These are phyloP conservation scores for Eulithis testata DNA, from an alignment of 2,888 invertebrate genomes.

Conservation along the genomic window DNA sequence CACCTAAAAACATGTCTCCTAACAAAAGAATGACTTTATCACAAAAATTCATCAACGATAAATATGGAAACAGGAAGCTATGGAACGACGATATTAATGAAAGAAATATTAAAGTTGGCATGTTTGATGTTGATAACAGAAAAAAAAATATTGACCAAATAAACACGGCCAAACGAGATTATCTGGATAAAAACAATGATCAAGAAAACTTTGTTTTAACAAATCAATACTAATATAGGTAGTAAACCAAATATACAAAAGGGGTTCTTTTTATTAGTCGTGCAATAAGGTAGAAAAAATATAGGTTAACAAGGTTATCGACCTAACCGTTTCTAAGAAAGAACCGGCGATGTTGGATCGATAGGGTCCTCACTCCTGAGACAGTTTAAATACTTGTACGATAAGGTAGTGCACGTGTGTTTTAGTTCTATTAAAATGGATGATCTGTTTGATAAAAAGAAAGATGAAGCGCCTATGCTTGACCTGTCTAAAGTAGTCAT, in stretches of 20 bases:
- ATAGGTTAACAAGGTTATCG: conserved; percentile 67
- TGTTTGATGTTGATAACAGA: conserved; percentile 67
- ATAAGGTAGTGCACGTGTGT: conserved; percentile 53
- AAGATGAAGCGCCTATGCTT: conserved; percentile 92
- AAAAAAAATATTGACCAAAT: conserved; percentile 72
- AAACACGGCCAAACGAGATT: conserved; percentile 68
- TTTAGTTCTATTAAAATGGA: conserved; percentile 88
- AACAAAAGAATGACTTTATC: conserved; percentile 74
- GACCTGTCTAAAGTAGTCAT: conserved; percentile 93
- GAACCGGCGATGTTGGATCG: conserved; percentile 61
- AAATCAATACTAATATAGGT: conserved; percentile 52
- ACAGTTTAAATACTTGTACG: conserved; percentile 40
- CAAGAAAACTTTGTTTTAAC: conserved; percentile 59
- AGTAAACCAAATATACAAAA: conserved; percentile 37
- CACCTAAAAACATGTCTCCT: conserved; percentile 65
- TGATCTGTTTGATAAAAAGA: conserved; percentile 93
- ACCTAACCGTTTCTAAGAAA: conserved; percentile 66
- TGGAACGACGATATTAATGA: conserved; percentile 75
- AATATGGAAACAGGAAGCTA: conserved; percentile 79
- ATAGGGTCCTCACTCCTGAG: conserved; percentile 48
- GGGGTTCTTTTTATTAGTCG: conserved; percentile 57
- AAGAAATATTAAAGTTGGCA: conserved; percentile 61
- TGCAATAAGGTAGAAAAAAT: conserved; percentile 60
- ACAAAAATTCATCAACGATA: conserved; percentile 82
- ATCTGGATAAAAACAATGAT: conserved; percentile 61